Base-by-base conservation (phyloP, 1,140 invertebrate species). In the Scaptomyza montana region DNA sequence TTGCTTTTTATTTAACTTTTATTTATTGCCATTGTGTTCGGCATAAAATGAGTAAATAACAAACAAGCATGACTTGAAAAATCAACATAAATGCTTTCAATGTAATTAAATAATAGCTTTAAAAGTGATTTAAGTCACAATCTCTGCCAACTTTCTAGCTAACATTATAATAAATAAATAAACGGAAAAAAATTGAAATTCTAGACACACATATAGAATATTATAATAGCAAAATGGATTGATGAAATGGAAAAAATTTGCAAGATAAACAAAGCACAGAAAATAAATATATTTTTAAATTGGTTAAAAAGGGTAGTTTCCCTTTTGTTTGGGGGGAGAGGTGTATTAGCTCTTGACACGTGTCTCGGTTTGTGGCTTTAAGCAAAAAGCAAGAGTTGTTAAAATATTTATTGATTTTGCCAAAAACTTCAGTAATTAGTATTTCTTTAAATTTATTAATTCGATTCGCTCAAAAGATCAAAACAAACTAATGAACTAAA, bases 101-200 rank as follows among this genome's bases (percentile, higher is more conserved):
- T 57, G 10, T 33, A 54, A 64, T 75, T 47, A 76, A 16, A 16
- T 16, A 64, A 70, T 77, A 21, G 39, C 25, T 65, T 75, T 47
- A 70, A 75, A 77, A 33, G 0, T 16, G 51, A 65, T 65, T 65
- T 47, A 9, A 41, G 25, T 10, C 41, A n/a, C 8, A 43, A 43
- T 43, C 39, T 12, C 39, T 43, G 12, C 5, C n/a, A 12, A 12
- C 2, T 39, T 10, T 39, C 36, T 3, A 12, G 9, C 10, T 39
- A 55, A 47, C 50, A 63, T 33, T 7, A 65, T 53, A 5, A 43
- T 43, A 43, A 43, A 43, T 43, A 43, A 43, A 43, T 9, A 8
- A 36, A 36, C 13, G 30, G 13, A 13, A 49, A 49, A 47, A 25
- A 66, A 65, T 33, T 47, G 62, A 55, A 55, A 65, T 25, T 64